Evolutionary conservation across 2,888 invertebrate species (phyloP).

Genomic region (Torymus auratus): DNA sequence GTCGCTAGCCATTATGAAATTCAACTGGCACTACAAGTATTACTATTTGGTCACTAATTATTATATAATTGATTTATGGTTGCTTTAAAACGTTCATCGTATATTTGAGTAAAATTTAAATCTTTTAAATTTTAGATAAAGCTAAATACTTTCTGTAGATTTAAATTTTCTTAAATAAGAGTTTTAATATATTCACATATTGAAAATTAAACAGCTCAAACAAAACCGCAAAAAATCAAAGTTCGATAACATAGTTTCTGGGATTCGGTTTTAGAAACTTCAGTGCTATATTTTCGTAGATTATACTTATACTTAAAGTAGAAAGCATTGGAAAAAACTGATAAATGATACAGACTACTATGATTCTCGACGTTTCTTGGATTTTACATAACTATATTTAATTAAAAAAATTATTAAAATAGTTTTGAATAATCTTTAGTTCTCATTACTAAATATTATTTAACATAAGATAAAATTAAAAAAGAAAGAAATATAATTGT

Average conservation of each 20-base stretch:
- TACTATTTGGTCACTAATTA: conserved; percentile 27
- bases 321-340: not conserved
- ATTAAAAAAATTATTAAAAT: conserved; percentile 36
- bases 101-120: conserved; percentile 18
- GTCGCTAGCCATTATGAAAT: conserved; percentile 25
- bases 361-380: not conserved
- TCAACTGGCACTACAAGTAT: conserved; percentile 31
- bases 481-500: conserved; percentile 37
- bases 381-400: conserved; percentile 1
- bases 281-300: conserved; percentile 1
- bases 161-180: conserved; percentile 19
- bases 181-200: not conserved
- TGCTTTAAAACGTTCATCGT: conserved; percentile 18
- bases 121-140: conserved; percentile 8
- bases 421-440: conserved; percentile 22
- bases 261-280: conserved; percentile 28
- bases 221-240: conserved; percentile 39
- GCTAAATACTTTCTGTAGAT: conserved; percentile 6
- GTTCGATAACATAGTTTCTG: conserved; percentile 37
- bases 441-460: conserved; percentile 22
- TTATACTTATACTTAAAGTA: conserved; percentile 2
- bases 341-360: not conserved
- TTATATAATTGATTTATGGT: conserved; percentile 20
- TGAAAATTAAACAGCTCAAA: not conserved
- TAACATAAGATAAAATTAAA: conserved; percentile 50